phyloP scores from a whole-genome alignment of 2,888 invertebrate species.

The Strigamia maritima region DNA sequence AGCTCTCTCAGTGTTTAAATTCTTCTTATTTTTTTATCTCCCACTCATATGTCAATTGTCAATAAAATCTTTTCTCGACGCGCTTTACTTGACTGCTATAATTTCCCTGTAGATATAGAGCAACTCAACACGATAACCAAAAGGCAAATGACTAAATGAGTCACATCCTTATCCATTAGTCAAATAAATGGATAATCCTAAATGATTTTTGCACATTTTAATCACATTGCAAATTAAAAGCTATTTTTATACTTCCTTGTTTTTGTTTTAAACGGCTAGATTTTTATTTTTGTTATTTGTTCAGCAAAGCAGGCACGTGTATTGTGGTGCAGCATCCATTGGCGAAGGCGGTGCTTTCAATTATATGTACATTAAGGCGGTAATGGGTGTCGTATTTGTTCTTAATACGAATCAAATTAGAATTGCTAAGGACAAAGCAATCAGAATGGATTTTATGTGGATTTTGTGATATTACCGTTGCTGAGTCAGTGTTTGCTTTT shows the following conservation, averaged over 20 bases:
- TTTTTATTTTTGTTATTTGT: too few species aligned
- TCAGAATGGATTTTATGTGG: background rate
- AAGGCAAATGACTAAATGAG: conserved; percentile 10
- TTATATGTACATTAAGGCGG: background rate
- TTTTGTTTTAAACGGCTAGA: too few species aligned
- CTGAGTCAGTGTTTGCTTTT: conserved; percentile 2
- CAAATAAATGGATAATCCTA: background rate
- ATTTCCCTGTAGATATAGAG: background rate
- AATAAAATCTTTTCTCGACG: background rate
- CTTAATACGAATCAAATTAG: background rate
- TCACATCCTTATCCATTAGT: background rate
- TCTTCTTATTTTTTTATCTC: conserved; percentile 4
- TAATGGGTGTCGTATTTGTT: background rate
- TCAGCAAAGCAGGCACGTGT: background rate
- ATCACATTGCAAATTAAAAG: too few species aligned
- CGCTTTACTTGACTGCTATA: background rate
- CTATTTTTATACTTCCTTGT: too few species aligned
- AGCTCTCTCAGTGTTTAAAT: background rate
- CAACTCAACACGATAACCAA: background rate
- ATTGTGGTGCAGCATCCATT: background rate
- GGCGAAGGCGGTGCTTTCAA: background rate
- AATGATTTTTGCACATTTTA: background rate
- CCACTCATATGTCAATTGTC: background rate
- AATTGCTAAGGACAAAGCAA: conserved; percentile 10
- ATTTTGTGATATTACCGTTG: background rate